Conservation (phyloP, 2,113 vertebrate genomes). For the Malaclemys terrapin region DNA sequence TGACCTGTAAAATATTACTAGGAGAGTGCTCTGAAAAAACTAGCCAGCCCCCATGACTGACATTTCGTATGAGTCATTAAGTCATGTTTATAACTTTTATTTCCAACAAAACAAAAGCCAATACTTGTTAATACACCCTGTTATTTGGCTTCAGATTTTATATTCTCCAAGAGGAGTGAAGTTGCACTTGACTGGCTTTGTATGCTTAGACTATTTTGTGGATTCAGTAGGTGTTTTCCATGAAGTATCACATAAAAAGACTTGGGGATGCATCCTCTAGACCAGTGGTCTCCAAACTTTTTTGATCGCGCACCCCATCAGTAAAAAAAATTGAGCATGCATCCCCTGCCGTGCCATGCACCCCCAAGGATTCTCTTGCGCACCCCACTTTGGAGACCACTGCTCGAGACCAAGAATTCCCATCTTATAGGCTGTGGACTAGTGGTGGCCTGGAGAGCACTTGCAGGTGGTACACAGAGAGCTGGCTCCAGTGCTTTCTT, state of each 20-base stretch:
- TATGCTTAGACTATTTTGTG: background rate
- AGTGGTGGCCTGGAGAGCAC: background rate
- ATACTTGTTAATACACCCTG: background rate
- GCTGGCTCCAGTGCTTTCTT: background rate
- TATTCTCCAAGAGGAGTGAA: background rate
- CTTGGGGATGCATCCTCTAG: background rate
- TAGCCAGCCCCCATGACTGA: background rate
- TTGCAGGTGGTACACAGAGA: background rate
- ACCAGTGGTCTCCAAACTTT: background rate
- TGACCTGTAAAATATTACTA: background rate
- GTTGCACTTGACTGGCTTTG: background rate
- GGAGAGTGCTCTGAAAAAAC: background rate
- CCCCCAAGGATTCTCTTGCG: too few relatives aligned
- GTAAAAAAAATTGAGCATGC: too few relatives aligned
- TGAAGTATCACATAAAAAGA: background rate
- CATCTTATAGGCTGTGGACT: background rate
- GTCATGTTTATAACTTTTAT: background rate
- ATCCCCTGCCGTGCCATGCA: too few relatives aligned
- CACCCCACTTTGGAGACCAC: too few relatives aligned
- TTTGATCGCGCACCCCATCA: too few relatives aligned
- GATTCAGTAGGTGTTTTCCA: conserved; percentile 23
- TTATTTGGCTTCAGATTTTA: background rate
- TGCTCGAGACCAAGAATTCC: background rate
- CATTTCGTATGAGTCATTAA: background rate
- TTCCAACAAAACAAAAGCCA: background rate